phyloP scores from a whole-genome alignment of 2,113 vertebrate genomes.

The Oenanthe melanoleuca region DNA sequence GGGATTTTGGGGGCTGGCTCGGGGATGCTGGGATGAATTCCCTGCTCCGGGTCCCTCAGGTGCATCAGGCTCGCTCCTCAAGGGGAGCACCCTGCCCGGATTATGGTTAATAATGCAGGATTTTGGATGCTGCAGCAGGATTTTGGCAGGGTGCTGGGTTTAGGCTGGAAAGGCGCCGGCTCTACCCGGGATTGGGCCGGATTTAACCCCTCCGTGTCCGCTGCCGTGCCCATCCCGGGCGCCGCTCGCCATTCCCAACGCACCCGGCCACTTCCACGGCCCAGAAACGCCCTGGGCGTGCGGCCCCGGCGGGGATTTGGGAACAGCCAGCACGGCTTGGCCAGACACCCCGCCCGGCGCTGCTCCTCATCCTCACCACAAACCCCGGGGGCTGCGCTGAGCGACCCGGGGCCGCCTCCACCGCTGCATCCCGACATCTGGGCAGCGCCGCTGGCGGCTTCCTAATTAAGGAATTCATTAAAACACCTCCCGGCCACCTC shows the following conservation, averaged over 20 bases:
- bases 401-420: not conserved
- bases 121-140: not conserved
- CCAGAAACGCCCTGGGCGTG: accelerated
- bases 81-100: accelerated
- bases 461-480: not conserved
- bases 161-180: not conserved
- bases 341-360: not conserved
- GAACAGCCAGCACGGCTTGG: not conserved
- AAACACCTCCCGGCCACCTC: not conserved
- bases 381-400: accelerated
- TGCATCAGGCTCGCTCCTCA: accelerated
- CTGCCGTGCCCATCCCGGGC: not conserved
- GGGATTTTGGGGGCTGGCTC: not conserved
- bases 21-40: not conserved
- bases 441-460: not conserved
- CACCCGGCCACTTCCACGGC: accelerated
- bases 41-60: not conserved
- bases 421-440: not conserved
- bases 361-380: not conserved
- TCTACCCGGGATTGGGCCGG: not conserved
- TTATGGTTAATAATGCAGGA: accelerated
- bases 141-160: not conserved
- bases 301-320: not conserved
- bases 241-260: accelerated
- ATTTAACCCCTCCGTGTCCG: not conserved